A percentile compares a stretch with the other conserved stretches of the same genome.
These are phyloP conservation scores for Serilophus lunatus DNA, from an alignment of 2,113 vertebrate species.

Conservation along the genomic window DNA sequence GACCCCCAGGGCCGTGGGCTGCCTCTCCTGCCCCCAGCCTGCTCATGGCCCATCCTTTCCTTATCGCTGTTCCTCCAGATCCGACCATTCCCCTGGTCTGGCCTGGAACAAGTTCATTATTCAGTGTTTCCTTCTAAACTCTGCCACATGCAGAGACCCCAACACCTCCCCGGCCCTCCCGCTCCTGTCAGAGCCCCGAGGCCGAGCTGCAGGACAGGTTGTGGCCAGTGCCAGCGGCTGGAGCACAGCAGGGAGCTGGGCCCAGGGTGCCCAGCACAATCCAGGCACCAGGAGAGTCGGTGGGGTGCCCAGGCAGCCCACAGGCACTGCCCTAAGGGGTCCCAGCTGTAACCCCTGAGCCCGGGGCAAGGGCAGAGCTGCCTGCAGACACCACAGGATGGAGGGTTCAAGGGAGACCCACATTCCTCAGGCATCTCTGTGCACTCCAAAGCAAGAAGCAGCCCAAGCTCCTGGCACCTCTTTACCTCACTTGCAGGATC, in stretches of 20 bases:
- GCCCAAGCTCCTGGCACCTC: not conserved
- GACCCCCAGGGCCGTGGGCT: accelerated
- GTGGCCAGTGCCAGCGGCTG: accelerated
- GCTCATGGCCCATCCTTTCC: accelerated
- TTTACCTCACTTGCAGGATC: not conserved
- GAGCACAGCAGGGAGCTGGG: accelerated
- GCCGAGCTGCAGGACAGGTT: not conserved
- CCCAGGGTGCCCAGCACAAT: not conserved
- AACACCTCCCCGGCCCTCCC: accelerated
- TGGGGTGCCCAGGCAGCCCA: not conserved
- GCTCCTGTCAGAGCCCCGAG: accelerated
- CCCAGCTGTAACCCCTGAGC: not conserved
- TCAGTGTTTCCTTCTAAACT: not conserved
- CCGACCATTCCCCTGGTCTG: not conserved
- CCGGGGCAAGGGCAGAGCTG: not conserved
- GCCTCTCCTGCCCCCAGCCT: not conserved
- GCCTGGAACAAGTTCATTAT: not conserved
- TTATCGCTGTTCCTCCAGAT: not conserved
- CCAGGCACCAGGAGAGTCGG: not conserved
- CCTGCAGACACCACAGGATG: accelerated
- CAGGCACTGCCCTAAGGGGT: not conserved
- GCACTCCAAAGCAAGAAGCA: not conserved
- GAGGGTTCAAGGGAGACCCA: accelerated
- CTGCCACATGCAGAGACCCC: not conserved
- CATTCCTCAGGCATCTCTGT: not conserved